Conservation (phyloP, 2,113 vertebrate genomes). For the Dasyurus viverrinus region DNA sequence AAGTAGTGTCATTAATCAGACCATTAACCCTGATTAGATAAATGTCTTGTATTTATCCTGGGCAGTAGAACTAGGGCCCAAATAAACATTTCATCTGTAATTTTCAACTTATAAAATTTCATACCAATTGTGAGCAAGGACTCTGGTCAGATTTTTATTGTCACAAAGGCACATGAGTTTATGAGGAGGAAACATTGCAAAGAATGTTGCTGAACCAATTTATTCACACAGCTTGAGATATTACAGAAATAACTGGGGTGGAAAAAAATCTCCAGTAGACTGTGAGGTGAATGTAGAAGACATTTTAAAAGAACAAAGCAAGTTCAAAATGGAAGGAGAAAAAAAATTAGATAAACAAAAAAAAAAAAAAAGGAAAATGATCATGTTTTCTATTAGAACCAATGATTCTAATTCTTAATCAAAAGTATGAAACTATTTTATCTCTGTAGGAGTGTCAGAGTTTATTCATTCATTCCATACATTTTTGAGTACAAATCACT, state of each 20-base stretch:
- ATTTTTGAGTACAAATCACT: not conserved
- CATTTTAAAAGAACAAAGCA: not conserved
- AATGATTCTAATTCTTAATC: not conserved
- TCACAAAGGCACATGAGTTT: constrained; percentile 16
- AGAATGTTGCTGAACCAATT: not conserved
- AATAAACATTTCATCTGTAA: constrained; percentile 41
- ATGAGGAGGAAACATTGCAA: not conserved
- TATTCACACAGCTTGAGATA: not conserved
- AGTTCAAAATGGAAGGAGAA: not conserved
- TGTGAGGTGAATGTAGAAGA: not conserved
- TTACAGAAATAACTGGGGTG: constrained; percentile 11
- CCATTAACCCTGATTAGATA: constrained; percentile 14
- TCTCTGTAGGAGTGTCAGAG: not conserved
- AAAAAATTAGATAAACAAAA: not conserved
- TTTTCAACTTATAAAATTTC: constrained; percentile 49
- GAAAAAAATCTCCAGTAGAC: constrained; percentile 23
- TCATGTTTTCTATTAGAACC: not conserved
- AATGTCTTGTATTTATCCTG: constrained; percentile 11
- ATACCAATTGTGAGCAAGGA: constrained; percentile 11
- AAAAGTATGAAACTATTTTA: not conserved
- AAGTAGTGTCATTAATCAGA: not conserved
- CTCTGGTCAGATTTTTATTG: constrained; percentile 32
- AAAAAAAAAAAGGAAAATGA: not conserved
- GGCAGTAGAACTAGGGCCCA: constrained; percentile 24
- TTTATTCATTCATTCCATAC: not conserved